A percentile compares a stretch with the other conserved stretches of the same genome.
Evolutionary conservation across 2,797 vertebrate species (phyloP).

Genomic region (Miichthys miiuy): DNA sequence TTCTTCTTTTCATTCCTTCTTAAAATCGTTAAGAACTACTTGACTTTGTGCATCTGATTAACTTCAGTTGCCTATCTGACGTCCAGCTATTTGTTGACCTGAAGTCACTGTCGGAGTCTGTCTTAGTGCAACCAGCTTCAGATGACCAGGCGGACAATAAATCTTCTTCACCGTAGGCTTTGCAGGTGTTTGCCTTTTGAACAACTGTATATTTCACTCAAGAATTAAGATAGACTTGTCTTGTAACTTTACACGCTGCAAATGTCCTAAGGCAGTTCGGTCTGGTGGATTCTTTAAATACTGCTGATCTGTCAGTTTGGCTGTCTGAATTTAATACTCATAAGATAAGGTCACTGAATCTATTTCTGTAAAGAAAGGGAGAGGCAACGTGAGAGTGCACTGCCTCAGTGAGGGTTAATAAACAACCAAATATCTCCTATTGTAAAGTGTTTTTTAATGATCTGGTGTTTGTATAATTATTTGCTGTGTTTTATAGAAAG

Average conservation of each 20-base stretch:
- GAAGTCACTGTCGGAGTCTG: constrained; percentile 1
- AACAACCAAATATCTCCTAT: neutral
- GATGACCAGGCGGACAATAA: constrained; percentile 13
- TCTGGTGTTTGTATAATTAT: neutral
- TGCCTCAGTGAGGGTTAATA: constrained; percentile 20
- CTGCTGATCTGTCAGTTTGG: constrained; percentile 68
- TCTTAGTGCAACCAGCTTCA: constrained; percentile 13
- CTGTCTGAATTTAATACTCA: constrained; percentile 70
- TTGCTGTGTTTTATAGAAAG: neutral
- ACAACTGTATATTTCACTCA: constrained; percentile 29
- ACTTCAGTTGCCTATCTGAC: neutral
- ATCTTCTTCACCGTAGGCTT: neutral
- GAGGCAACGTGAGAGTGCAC: constrained; percentile 26
- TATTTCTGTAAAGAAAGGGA: constrained; percentile 69
- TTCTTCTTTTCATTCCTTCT: neutral
- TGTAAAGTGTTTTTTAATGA: neutral
- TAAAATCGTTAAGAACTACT: neutral
- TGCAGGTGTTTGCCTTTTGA: constrained; percentile 35
- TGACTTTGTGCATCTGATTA: neutral
- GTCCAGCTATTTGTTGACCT: constrained; percentile 12
- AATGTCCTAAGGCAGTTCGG: constrained; percentile 49
- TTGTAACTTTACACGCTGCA: constrained; percentile 47
- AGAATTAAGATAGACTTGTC: constrained; percentile 27
- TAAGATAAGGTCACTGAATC: constrained; percentile 70
- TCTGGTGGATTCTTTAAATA: constrained; percentile 65